Conservation (phyloP, 2,888 invertebrate genomes). For the Lathronympha strigana region DNA sequence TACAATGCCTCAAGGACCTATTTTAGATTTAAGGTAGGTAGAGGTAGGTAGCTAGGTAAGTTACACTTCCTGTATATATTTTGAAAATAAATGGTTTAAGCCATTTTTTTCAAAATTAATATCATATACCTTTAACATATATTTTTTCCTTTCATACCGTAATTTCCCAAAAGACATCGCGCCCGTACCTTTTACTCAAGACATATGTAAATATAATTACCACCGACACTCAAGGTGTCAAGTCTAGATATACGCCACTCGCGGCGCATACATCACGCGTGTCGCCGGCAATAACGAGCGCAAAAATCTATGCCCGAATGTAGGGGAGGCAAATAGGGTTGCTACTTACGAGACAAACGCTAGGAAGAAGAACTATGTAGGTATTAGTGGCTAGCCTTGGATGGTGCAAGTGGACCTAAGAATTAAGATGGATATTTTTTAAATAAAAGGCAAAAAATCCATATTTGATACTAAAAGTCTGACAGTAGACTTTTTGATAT, state of each 20-base stretch:
- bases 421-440: no score
- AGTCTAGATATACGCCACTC: slow-evolving; percentile 35
- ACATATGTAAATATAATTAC: slow-evolving; percentile 35
- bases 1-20: no score
- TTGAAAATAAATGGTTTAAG: no score
- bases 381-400: no score
- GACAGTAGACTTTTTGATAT: no score
- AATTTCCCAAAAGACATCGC: slow-evolving; percentile 14
- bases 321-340: slow-evolving; percentile 29
- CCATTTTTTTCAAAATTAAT: neutral
- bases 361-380: neutral
- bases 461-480: no score
- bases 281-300: slow-evolving; percentile 42
- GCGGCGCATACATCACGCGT: slow-evolving; percentile 37
- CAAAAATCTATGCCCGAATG: slow-evolving; percentile 40
- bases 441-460: no score
- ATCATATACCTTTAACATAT: neutral
- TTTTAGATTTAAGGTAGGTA: no score
- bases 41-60: no score
- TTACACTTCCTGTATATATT: no score
- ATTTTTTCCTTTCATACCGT: neutral
- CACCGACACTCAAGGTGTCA: slow-evolving; percentile 30
- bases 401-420: no score
- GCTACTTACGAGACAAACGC: neutral
- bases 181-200: neutral